Evolutionary conservation across 2,797 vertebrate species (phyloP), one percentile per base, ranked within the genome.

Genomic region (Coregonus ussuriensis): DNA sequence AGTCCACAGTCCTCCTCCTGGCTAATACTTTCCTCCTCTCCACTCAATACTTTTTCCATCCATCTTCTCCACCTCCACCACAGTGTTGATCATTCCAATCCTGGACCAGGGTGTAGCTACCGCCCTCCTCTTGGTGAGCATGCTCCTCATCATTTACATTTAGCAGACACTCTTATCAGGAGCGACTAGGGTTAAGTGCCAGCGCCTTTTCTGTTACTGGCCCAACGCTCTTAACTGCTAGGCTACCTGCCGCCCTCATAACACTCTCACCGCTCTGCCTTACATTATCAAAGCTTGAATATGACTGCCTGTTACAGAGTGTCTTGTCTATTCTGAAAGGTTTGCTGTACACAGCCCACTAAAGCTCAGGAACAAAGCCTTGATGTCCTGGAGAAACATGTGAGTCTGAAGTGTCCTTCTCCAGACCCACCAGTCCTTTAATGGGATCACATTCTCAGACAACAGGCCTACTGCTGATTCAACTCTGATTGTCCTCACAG

Each of bases 71-170:
- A 33, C 29, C 31, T 67, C 65, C 31, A 83, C 47, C 71, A 4
- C 88, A 95, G 94, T 95, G 77, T 81, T 95, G 72, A 85, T 94
- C 79, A 83, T 94, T 41, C 94, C 94, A 0, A 80, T 95, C 82
- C 82, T 86, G 85, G 94, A 92, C 71, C 81, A 86, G 0, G 90
- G 84, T 67, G 59, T 91, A 1, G 90, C 91, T 0, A 85, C n/a
- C 21, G 54, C 56, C 56, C 72, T 94, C 84, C 82, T 95, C 84
- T 79, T 95, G 93, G 94, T 95, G 87, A 95, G 93, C 35, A 35
- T 66, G 31, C 25, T 41, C 2, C 33, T 47, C 41, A 9, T 47
- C 41, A 47, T 47, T 47, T 47, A 47, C 41, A 13, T 47, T 47
- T 47, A 47, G 31, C 31, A 33, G 31, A 33, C 31, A 33, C 31